Evolutionary conservation across 2,888 invertebrate species (phyloP).

Genomic region (Pseudeuparius sepicola): DNA sequence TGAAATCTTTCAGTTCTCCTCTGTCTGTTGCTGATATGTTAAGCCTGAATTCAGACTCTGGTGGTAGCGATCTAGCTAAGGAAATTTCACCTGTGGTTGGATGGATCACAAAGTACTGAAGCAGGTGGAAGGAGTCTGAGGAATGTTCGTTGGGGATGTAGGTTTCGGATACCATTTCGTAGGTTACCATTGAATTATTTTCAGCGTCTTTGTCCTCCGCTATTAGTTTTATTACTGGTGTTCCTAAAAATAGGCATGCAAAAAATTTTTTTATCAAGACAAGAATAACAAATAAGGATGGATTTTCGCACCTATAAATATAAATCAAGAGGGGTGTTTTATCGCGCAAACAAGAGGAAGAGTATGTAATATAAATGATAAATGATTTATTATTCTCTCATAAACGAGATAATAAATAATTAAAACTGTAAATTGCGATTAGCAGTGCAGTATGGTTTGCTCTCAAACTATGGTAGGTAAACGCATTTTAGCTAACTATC

Average conservation of each 20-base stretch:
- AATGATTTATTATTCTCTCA: too few relatives aligned
- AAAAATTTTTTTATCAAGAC: too few relatives aligned
- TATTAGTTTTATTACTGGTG: slow-evolving; percentile 53
- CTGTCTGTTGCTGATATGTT: slow-evolving; percentile 69
- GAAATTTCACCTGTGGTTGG: slow-evolving; percentile 65
- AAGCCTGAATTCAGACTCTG: slow-evolving; percentile 65
- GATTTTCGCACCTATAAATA: too few relatives aligned
- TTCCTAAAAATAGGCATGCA: slow-evolving; percentile 18
- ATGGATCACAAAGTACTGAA: slow-evolving; percentile 66
- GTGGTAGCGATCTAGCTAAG: slow-evolving; percentile 58
- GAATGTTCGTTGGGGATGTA: slow-evolving; percentile 48
- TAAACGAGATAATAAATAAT: too few relatives aligned
- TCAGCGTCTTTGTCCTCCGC: slow-evolving; percentile 66
- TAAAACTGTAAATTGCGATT: too few relatives aligned
- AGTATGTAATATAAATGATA: too few relatives aligned
- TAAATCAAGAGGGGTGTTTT: too few relatives aligned
- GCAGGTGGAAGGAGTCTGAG: slow-evolving; percentile 42
- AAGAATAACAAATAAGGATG: too few relatives aligned
- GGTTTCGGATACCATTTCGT: slow-evolving; percentile 58
- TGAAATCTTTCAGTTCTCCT: slow-evolving; percentile 60
- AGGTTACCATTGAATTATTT: slow-evolving; percentile 59
- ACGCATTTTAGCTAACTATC: too few relatives aligned
- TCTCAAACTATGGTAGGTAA: too few relatives aligned
- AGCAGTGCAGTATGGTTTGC: too few relatives aligned
- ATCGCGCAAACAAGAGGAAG: too few relatives aligned